phyloP scores from a whole-genome alignment of 2,113 vertebrate genomes.

The Polypterus bichir region DNA sequence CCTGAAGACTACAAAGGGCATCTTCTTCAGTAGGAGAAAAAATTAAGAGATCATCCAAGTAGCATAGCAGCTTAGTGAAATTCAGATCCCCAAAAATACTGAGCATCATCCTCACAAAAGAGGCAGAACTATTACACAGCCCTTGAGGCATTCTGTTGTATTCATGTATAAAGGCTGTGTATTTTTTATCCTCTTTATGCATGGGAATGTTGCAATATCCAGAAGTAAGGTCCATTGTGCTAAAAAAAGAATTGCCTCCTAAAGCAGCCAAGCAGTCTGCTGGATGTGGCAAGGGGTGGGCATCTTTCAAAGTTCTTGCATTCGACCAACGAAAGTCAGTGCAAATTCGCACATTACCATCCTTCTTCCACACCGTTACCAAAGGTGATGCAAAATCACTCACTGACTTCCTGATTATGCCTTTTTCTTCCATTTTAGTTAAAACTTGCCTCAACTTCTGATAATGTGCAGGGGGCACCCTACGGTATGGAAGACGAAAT shows the following conservation, averaged over 20 bases:
- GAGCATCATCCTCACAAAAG: constrained; percentile 9
- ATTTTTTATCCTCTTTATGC: constrained; percentile 14
- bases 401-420: constrained; percentile 2
- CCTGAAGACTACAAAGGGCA: too few relatives aligned
- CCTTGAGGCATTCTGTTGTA: constrained; percentile 8
- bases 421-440: constrained; percentile 14
- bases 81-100: too few relatives aligned
- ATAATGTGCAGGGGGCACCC: too few relatives aligned
- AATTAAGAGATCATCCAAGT: too few relatives aligned
- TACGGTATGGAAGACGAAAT: too few relatives aligned
- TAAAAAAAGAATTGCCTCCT: constrained; percentile 13
- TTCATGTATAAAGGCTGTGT: constrained; percentile 12
- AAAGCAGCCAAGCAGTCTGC: constrained; percentile 13
- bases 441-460: not conserved
- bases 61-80: too few relatives aligned
- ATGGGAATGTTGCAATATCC: constrained; percentile 15
- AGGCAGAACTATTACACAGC: constrained; percentile 8
- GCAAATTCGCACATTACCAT: constrained; percentile 3
- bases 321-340: constrained; percentile 12
- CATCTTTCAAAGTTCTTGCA: constrained; percentile 11
- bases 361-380: constrained; percentile 9
- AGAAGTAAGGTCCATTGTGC: constrained; percentile 9
- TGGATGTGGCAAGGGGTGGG: constrained; percentile 12
- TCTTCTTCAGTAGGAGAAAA: too few relatives aligned
- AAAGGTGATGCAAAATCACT: constrained; percentile 10